phyloP scores from a whole-genome alignment of 92 coral and sea anemone genomes.

The Umimayanthus chanpuru region DNA sequence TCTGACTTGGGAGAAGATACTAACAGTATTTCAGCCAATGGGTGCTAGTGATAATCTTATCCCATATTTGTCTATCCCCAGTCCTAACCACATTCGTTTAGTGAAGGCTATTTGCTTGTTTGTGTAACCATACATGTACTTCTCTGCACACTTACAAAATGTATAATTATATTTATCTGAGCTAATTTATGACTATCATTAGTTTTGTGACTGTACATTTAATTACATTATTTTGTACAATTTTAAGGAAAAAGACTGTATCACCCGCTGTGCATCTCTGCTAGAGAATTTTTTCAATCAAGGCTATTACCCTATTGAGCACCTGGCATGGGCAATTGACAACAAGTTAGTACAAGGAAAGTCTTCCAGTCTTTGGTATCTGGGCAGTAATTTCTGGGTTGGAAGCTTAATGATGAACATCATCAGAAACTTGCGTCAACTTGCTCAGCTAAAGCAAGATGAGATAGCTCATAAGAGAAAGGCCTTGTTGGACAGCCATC shows the following conservation, averaged over 20 bases:
- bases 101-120: too few relatives aligned
- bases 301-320: constrained; percentile 79
- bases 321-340: constrained; percentile 86
- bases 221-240: too few relatives aligned
- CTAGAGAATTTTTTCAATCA: constrained; percentile 65
- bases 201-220: too few relatives aligned
- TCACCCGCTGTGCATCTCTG: constrained; percentile 63
- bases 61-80: too few relatives aligned
- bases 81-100: too few relatives aligned
- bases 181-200: too few relatives aligned
- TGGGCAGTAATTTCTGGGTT: constrained; percentile 70
- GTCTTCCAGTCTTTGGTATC: constrained; percentile 60
- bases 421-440: constrained; percentile 62
- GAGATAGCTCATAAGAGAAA: constrained; percentile 27
- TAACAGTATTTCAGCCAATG: too few relatives aligned
- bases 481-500: constrained; percentile 36
- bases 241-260: constrained; percentile 57
- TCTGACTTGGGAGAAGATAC: too few relatives aligned
- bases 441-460: constrained; percentile 51
- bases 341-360: constrained; percentile 67
- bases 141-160: too few relatives aligned
- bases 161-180: too few relatives aligned
- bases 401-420: constrained; percentile 64
- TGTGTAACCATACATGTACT: too few relatives aligned
- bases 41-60: too few relatives aligned